Base-by-base conservation (phyloP, 2,113 vertebrate genomes). In the Aleadryas rufinucha region DNA sequence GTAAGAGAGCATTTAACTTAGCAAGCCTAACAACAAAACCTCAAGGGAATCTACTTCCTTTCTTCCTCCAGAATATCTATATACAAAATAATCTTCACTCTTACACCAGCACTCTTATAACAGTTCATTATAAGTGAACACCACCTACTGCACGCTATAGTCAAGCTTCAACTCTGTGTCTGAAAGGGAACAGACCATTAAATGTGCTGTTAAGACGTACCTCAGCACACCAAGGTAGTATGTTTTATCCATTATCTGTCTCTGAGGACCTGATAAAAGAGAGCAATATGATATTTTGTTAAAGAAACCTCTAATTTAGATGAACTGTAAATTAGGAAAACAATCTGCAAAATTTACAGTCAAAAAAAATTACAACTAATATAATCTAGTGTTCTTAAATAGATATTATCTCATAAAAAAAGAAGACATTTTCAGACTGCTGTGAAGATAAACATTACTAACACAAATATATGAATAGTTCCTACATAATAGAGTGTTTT, bases 231-330 rank as follows among this genome's bases (percentile, higher is more conserved):
- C 99, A 84, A 99, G 97, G 95, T 99, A 99, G 80, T 99, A 99
- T 8, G 99, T 99, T 96, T 99, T 99, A 97, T 99, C 99, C 98
- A 99, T 98, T 96, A 99, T 99, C 97, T 99, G 99, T 75, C 99
- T 99, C 95, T 99, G 99, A 45, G 99, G 99, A 94, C 99, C 99
- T 99, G 94, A 89, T 75, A 95, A 80, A 96, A 37, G 50, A 97
- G n/a, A 50, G 3, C 16, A 69, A 90, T 11, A 64, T 6, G 9
- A 37, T 13, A 81, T 41, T 78, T 82, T 64, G 14, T 78, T 84
- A 11, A 82, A 57, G 84, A 50, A 21, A 53, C 4, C 16, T 22
- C 41, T 27, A 45, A 79, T 91, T 77, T 39, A 89, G 44, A 91
- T 90, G 21, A 54, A 30, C 27, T 7, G 13, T 30, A 93, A 87